phyloP scores from a whole-genome alignment of 1,140 invertebrate species.

The Nymphalis io region DNA sequence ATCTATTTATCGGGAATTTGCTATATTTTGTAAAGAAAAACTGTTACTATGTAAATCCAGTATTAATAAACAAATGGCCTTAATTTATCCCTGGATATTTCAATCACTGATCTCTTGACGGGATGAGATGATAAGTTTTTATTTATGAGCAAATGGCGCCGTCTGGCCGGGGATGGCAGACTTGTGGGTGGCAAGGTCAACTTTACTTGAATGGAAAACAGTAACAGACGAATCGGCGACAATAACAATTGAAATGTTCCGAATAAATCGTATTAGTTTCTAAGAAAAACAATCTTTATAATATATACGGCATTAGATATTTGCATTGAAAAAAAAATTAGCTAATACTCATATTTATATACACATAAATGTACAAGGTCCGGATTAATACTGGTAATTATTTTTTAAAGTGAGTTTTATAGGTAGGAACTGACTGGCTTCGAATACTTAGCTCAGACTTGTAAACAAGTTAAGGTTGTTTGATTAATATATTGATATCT shows the following conservation, averaged over 20 bases:
- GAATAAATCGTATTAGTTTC: not conserved
- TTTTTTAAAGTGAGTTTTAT: no score
- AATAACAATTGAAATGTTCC: not conserved
- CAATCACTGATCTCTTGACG: not conserved
- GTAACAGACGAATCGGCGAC: conserved; percentile 45
- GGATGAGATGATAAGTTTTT: conserved; percentile 33
- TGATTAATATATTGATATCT: no score
- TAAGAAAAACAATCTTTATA: not conserved
- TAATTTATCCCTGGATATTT: not conserved
- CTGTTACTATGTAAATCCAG: not conserved
- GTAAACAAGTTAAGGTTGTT: no score
- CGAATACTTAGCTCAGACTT: no score
- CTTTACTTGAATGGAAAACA: conserved; percentile 40
- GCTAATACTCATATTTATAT: no score
- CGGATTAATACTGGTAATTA: no score
- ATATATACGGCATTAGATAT: not conserved
- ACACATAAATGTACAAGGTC: no score
- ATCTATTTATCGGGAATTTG: no score
- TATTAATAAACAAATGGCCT: not conserved
- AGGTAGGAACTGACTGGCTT: no score
- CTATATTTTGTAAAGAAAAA: no score
- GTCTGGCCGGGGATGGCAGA: conserved; percentile 51
- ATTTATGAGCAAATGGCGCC: conserved; percentile 47
- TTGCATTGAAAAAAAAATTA: no score
- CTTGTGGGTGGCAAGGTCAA: conserved; percentile 49